These are phyloP conservation scores for Paratilapia polleni DNA, from an alignment of 2,113 vertebrate genomes.

Conservation along the genomic window DNA sequence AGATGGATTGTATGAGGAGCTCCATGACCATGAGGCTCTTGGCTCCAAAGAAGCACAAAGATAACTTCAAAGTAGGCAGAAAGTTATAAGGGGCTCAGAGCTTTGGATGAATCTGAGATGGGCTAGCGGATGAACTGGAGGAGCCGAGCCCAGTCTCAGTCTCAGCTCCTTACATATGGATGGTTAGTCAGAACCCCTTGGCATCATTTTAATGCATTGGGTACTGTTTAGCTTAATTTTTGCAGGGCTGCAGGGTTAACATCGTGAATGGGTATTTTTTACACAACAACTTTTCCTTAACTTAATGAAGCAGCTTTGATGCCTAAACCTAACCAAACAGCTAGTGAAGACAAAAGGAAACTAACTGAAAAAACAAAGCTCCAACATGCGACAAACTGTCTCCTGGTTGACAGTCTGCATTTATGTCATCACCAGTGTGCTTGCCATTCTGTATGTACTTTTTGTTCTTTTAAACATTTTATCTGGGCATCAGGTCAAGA, in stretches of 20 bases:
- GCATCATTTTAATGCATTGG: background rate
- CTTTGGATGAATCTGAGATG: conserved; percentile 31
- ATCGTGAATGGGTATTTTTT: background rate
- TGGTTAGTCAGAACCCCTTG: background rate
- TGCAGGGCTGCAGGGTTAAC: background rate
- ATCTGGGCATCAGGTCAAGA: background rate
- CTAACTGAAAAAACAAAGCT: background rate
- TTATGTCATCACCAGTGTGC: background rate
- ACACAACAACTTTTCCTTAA: background rate
- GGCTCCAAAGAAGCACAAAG: conserved; percentile 45
- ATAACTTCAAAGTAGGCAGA: conserved; percentile 54
- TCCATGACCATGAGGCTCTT: conserved; percentile 63
- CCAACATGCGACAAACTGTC: fast-evolving
- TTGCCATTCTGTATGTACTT: background rate
- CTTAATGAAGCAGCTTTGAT: background rate
- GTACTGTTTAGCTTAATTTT: background rate
- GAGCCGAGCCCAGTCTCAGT: background rate
- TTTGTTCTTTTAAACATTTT: background rate
- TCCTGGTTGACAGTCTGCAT: background rate
- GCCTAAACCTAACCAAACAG: background rate
- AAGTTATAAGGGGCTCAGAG: conserved; percentile 60
- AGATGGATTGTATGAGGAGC: conserved; percentile 61
- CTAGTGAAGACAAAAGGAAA: background rate
- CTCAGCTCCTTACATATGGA: background rate
- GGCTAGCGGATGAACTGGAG: background rate